Evolutionary conservation across 30 jellyfish, hydroid and myxozoan species (phyloP), one percentile per base, ranked within the genome.

Genomic region (Catostylus mosaicus): DNA sequence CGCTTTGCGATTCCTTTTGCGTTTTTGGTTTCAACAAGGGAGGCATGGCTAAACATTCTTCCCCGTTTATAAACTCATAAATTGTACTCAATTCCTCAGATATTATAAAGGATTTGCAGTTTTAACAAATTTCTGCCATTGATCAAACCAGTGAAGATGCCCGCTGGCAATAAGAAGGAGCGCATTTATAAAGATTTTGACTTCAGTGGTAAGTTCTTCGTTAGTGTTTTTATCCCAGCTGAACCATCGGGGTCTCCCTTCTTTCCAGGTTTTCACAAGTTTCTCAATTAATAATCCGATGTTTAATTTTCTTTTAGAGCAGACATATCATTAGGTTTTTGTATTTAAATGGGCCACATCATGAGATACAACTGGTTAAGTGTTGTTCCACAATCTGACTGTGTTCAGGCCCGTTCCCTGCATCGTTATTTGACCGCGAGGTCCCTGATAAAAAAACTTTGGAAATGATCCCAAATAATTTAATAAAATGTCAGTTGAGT

Each of bases 151-250:
- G 61, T 3, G 30, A 69, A 20, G 34, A 82, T 82, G 92, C 92
- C 92, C 14, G 92, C 77, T 34, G 86, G 92, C n/a, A 82, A 59
- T 65, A 82, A 69, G 78, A 82, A 70, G 45, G 92, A 82, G 66
- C 73, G 74, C 22, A 23, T 45, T 31, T 82, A 82, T 86, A 68
- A 57, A 56, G 92, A 82, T 10, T 80, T 47, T 45, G 92, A 82
- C 31, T 82, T 82, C 37, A 82, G 92, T 67, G 92, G 92, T 82
- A 61, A 82, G 92, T 60, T 22, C 56, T 22, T 37, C 63, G 38
- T 77, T 62, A 33, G 4, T 3, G 20, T 8, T 50, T 50, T 50
- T 23, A 50, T 50, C 63, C 63, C 63, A 27, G 63, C 63, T 27
- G 24, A 50, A 8, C 14, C 14, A 5, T 40, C 14, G 18, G 63